Percentiles rank a stretch among this genome's conserved stretches.
Evolutionary conservation across 2,888 invertebrate genomes (phyloP).

Genomic region (Sesamia inferens): DNA sequence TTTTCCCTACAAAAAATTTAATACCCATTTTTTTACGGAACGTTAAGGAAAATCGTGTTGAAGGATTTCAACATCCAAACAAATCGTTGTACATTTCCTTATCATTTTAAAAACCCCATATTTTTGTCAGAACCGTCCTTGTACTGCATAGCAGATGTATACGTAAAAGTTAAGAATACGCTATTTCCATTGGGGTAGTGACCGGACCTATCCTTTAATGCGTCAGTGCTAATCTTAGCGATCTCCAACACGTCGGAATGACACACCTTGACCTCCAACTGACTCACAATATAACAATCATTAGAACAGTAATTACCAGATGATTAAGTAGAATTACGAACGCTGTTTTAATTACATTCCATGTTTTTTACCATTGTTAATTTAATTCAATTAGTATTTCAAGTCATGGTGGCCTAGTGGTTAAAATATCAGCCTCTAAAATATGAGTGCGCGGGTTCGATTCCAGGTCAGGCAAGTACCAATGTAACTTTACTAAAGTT

Average conservation of each 20-base stretch:
- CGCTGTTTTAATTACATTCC: slow-evolving; percentile 27
- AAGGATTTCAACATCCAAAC: slow-evolving; percentile 1
- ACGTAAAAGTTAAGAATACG: slow-evolving; percentile 40
- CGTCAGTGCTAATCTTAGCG: slow-evolving; percentile 85
- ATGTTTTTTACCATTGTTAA: slow-evolving; percentile 35
- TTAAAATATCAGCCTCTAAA: no score
- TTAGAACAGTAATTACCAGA: slow-evolving; percentile 64
- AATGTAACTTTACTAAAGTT: no score
- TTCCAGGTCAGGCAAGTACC: no score
- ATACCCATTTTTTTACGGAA: background rate
- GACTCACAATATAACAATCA: slow-evolving; percentile 71
- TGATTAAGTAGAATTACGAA: slow-evolving; percentile 44
- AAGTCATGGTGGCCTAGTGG: background rate
- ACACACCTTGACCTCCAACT: slow-evolving; percentile 79
- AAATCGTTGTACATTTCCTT: slow-evolving; percentile 27
- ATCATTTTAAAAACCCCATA: slow-evolving; percentile 13
- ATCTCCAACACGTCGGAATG: slow-evolving; percentile 69
- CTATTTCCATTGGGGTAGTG: slow-evolving; percentile 69
- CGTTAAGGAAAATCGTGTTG: slow-evolving; percentile 13
- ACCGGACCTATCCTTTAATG: slow-evolving; percentile 73
- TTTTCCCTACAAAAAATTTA: slow-evolving; percentile 7
- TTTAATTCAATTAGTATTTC: slow-evolving; percentile 31
- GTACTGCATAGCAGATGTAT: slow-evolving; percentile 45
- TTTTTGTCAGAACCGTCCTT: slow-evolving; percentile 30
- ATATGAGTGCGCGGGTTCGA: no score